These are phyloP conservation scores for Lumbricus terrestris DNA, from an alignment of 2,888 invertebrate species.

Conservation along the genomic window DNA sequence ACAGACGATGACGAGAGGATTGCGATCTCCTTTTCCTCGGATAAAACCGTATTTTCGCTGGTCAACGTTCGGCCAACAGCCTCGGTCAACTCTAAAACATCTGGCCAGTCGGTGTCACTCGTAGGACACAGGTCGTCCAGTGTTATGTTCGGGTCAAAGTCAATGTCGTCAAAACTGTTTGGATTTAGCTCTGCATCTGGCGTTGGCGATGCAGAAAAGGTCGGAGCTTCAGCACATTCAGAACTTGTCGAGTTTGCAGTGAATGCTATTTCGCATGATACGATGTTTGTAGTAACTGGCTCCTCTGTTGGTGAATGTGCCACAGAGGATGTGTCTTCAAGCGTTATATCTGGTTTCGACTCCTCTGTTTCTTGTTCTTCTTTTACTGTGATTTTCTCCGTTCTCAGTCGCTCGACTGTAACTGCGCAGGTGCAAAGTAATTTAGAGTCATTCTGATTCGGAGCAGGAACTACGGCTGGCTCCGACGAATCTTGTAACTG, in stretches of 20 bases:
- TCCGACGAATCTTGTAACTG: neutral
- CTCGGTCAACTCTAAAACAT: neutral
- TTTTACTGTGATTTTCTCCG: neutral
- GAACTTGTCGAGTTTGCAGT: neutral
- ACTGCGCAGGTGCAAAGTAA: neutral
- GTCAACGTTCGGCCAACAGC: neutral
- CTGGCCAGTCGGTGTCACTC: neutral
- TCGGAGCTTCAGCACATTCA: neutral
- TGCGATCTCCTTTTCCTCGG: neutral
- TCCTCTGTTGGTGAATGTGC: neutral
- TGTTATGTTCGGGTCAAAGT: neutral
- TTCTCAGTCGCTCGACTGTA: neutral
- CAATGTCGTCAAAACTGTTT: neutral
- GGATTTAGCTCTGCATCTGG: neutral
- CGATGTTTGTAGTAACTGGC: neutral
- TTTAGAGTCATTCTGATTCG: neutral
- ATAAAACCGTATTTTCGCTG: neutral
- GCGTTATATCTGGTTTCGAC: neutral
- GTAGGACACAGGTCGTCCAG: conserved; percentile 14
- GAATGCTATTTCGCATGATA: neutral
- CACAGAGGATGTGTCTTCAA: neutral
- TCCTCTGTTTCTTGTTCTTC: neutral
- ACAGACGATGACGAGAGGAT: neutral
- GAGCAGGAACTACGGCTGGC: neutral
- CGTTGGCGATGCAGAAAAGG: neutral